Base-by-base conservation (phyloP, 2,797 vertebrate genomes). In the Todus mexicanus region DNA sequence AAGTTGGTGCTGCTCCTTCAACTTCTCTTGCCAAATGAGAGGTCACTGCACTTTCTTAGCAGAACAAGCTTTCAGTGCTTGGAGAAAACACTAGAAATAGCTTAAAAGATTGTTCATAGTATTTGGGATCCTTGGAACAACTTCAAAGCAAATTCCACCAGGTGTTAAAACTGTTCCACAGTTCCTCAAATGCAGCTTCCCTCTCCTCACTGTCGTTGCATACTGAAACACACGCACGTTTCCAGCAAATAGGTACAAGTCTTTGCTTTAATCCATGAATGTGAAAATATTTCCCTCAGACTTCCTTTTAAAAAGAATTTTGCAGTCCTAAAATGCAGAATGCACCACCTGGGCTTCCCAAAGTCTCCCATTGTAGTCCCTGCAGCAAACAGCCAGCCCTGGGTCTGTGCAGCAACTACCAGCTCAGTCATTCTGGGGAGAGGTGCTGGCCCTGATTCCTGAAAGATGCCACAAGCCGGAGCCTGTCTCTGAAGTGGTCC, bases 361-460 rank as follows among this genome's bases (percentile, higher is more conserved):
- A 20, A 18, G 31, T 8, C 35, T 23, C 20, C 31, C 10, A 8
- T 9, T 7, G 3, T 0, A 23, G 20, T 21, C 15, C 50, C 50
- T 40, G 84, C 31, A 66, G 74, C 47, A 26, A 57, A 1, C n/a
- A 38, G 4, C 9, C n/a, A 75, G 3, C 3, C 18, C 19, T 0
- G 0, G 38, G 15, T 29, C 64, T 56, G 51, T n/a, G 78, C 57
- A 56, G 45, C 31, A 38, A 0, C 15, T 4, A 4, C 53, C 2
- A 2, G 2, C 5, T 8, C 35, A 43, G n/a, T 7, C 42, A 23
- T 53, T 22, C 16, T 5, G 26, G 26, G 17, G 12, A 35, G 8
- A 64, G 23, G 12, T 10, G 31, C 40, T 35, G 26, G 42, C 13
- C 35, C 47, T 35, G 51, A 47, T 35, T 38, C 45, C 40, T 0